Conservation (phyloP, 2,888 invertebrate species). For the Zootermopsis nevadensis region DNA sequence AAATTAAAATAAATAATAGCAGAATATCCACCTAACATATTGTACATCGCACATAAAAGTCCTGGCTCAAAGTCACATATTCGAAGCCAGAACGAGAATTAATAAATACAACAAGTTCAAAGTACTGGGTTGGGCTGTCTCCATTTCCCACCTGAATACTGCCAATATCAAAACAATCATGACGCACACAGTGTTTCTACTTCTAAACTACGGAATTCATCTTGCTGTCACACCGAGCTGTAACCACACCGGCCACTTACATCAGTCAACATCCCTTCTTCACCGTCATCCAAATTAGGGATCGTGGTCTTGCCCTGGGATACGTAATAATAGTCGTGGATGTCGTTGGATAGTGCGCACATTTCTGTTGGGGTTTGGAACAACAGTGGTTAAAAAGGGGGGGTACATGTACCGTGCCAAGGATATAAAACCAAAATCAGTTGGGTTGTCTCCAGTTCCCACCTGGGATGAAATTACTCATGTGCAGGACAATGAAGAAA, state of each 20-base stretch:
- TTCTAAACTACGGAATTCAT: not conserved
- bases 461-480: not conserved
- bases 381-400: not conserved
- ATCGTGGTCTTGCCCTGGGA: slow-evolving; percentile 94
- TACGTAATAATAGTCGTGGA: slow-evolving; percentile 87
- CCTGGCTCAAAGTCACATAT: not conserved
- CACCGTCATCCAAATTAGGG: slow-evolving; percentile 90
- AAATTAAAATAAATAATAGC: too few species aligned
- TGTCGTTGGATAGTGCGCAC: slow-evolving; percentile 81
- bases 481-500: not conserved
- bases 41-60: not conserved
- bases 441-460: not conserved
- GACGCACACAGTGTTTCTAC: not conserved
- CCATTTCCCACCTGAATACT: slow-evolving; percentile 1
- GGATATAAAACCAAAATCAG: not conserved
- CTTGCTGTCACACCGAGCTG: not conserved
- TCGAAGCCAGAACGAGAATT: not conserved
- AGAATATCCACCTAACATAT: not conserved
- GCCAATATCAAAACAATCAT: not conserved
- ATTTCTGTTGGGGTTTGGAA: slow-evolving; percentile 66
- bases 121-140: not conserved
- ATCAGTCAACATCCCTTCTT: slow-evolving; percentile 85
- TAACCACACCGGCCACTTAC: slow-evolving; percentile 71
- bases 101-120: not conserved
- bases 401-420: not conserved